A percentile compares a stretch with the other conserved stretches of the same genome.
Evolutionary conservation across 2,888 invertebrate species (phyloP).

Genomic region (Andrena chrysosceles): DNA sequence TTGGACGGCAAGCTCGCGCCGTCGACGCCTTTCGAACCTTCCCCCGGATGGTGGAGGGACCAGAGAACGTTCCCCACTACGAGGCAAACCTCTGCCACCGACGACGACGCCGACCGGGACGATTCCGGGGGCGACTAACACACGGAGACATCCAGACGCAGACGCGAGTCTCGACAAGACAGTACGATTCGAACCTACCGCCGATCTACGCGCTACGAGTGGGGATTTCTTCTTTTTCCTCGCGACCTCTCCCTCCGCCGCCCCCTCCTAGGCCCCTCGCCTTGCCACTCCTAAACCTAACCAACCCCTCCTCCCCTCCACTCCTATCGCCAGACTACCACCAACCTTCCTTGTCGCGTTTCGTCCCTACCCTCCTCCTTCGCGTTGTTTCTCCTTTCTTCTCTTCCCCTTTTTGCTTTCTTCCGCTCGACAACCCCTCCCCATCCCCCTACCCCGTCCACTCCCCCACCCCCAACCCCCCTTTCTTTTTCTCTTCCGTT

Average conservation of each 20-base stretch:
- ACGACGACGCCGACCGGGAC: constrained; percentile 85
- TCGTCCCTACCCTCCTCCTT: constrained; percentile 47
- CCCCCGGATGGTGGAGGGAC: constrained; percentile 68
- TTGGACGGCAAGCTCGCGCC: constrained; percentile 71
- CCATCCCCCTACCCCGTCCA: constrained; percentile 1
- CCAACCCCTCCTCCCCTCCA: constrained; percentile 36
- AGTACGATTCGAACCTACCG: constrained; percentile 77
- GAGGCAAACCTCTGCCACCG: constrained; percentile 68
- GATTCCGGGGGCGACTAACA: constrained; percentile 84
- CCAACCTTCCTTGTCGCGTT: constrained; percentile 47
- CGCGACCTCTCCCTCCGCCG: constrained; percentile 69
- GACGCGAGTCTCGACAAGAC: constrained; percentile 82
- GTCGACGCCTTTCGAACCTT: constrained; percentile 77
- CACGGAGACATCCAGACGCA: constrained; percentile 71
- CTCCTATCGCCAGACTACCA: constrained; percentile 18
- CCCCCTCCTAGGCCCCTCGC: constrained; percentile 32
- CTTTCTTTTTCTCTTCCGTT: constrained; percentile 45
- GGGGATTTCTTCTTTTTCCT: constrained; percentile 79
- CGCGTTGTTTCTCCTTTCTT: constrained; percentile 43
- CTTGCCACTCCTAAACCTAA: constrained; percentile 45
- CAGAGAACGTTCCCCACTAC: constrained; percentile 60
- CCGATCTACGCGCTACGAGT: constrained; percentile 69
- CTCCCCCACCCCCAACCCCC: constrained; percentile 31
- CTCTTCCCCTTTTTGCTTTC: constrained; percentile 53
- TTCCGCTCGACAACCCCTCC: constrained; percentile 32